phyloP scores from a whole-genome alignment of 1,140 invertebrate species.

The Drosophila obscura region DNA sequence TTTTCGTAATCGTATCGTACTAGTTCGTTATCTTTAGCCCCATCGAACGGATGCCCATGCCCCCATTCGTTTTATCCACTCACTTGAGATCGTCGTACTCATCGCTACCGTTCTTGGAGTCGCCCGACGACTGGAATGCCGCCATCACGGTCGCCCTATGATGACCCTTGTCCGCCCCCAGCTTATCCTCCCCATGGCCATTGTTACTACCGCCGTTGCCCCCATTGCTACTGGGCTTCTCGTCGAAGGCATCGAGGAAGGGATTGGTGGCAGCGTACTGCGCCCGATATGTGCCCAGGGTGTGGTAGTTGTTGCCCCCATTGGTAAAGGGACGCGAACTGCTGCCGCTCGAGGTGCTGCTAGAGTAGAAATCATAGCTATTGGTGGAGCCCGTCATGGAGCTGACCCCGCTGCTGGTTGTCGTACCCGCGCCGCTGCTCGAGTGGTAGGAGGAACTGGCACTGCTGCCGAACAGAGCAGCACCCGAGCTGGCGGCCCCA shows the following conservation, averaged over 20 bases:
- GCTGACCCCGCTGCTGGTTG: constrained; percentile 80
- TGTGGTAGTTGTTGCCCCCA: constrained; percentile 81
- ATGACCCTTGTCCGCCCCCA: constrained; percentile 45
- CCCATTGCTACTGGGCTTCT: constrained; percentile 61
- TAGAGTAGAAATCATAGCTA: constrained; percentile 80
- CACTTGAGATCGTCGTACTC: constrained; percentile 82
- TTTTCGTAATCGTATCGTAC: constrained; percentile 5
- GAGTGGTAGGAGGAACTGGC: constrained; percentile 62
- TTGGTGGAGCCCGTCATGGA: constrained; percentile 82
- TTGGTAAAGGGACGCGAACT: constrained; percentile 67
- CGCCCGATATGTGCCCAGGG: constrained; percentile 79
- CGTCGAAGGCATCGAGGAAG: constrained; percentile 80
- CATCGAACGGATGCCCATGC: background rate
- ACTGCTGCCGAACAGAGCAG: constrained; percentile 59
- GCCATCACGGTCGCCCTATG: constrained; percentile 69
- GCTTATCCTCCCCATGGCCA: constrained; percentile 49
- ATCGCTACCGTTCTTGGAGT: constrained; percentile 81
- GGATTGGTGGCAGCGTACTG: constrained; percentile 84
- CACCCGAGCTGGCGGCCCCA: constrained; percentile 51
- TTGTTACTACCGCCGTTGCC: constrained; percentile 32
- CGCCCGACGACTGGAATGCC: constrained; percentile 75
- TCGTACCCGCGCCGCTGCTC: constrained; percentile 59
- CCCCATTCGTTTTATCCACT: constrained; percentile 3
- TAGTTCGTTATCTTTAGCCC: background rate
- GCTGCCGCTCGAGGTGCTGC: constrained; percentile 48